A percentile compares a stretch with the other conserved stretches of the same genome.
phyloP scores from a whole-genome alignment of 2,888 invertebrate species.

The Lycaena phlaeas region DNA sequence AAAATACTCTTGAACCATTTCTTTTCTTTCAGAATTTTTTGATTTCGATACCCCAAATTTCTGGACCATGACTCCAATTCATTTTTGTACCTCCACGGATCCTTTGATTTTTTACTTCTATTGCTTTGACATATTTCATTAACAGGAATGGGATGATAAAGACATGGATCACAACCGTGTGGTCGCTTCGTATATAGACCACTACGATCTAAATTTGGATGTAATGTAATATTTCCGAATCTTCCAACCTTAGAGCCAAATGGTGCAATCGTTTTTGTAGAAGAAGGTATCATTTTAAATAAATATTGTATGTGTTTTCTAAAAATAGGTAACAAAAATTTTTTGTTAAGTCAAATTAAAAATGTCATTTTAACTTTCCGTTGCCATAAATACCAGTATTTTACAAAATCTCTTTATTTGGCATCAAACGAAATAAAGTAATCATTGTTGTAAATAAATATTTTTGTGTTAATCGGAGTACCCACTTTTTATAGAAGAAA shows the following conservation, averaged over 20 bases:
- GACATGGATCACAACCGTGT: slow-evolving; percentile 42
- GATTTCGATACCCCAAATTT: slow-evolving; percentile 57
- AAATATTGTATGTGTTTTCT: too few species aligned
- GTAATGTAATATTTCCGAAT: slow-evolving; percentile 40
- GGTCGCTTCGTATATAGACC: slow-evolving; percentile 35
- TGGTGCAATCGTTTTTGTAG: slow-evolving; percentile 14
- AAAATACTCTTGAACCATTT: slow-evolving; percentile 35
- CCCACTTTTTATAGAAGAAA: too few species aligned
- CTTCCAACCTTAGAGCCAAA: slow-evolving; percentile 36
- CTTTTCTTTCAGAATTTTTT: slow-evolving; percentile 34
- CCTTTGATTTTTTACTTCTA: slow-evolving; percentile 31
- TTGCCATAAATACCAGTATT: too few species aligned
- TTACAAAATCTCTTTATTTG: too few species aligned
- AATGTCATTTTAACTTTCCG: too few species aligned
- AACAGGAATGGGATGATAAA: slow-evolving; percentile 38
- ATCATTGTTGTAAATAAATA: too few species aligned
- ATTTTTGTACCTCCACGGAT: slow-evolving; percentile 50
- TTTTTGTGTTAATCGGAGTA: too few species aligned
- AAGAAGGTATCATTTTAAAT: slow-evolving; percentile 14
- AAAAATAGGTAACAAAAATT: too few species aligned
- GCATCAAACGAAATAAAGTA: too few species aligned
- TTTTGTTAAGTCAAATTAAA: too few species aligned
- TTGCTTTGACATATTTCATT: slow-evolving; percentile 34
- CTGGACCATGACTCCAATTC: slow-evolving; percentile 54
- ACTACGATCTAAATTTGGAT: slow-evolving; percentile 44